Percentiles rank a stretch among this genome's conserved stretches.
Evolutionary conservation across 2,113 vertebrate species (phyloP).

Genomic region (Zeus faber): DNA sequence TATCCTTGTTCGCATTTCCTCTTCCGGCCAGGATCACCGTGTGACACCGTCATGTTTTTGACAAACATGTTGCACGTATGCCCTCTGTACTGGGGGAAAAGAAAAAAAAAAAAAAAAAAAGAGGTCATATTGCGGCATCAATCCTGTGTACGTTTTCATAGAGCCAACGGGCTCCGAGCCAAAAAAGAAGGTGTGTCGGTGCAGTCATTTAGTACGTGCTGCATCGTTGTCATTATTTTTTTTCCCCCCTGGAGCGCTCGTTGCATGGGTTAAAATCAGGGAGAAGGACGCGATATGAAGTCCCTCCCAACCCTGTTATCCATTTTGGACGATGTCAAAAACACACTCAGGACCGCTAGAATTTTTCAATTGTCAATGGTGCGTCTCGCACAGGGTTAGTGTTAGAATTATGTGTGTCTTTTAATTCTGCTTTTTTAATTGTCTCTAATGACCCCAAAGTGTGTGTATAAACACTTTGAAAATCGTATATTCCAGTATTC

Average conservation of each 20-base stretch:
- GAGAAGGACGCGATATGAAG: slow-evolving; percentile 35
- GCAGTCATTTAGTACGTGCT: slow-evolving; percentile 53
- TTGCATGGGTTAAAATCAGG: slow-evolving; percentile 52
- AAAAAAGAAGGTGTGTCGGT: slow-evolving; percentile 68
- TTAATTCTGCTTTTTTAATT: too few species aligned
- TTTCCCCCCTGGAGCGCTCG: slow-evolving; percentile 54
- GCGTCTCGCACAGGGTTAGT: too few species aligned
- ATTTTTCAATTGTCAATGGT: too few species aligned
- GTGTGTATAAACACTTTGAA: too few species aligned
- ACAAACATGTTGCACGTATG: slow-evolving; percentile 58
- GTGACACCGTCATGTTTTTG: slow-evolving; percentile 51
- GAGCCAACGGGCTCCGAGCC: slow-evolving; percentile 54
- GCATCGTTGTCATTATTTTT: slow-evolving; percentile 57
- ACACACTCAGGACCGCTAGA: too few species aligned
- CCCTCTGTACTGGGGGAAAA: slow-evolving; percentile 43
- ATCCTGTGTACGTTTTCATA: slow-evolving; percentile 69
- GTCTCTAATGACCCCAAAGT: too few species aligned
- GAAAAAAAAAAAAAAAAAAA: slow-evolving; percentile 11
- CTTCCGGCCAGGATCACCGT: slow-evolving; percentile 32
- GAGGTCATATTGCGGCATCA: slow-evolving; percentile 65
- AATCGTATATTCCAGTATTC: too few species aligned
- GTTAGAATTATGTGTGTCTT: too few species aligned
- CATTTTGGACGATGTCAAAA: slow-evolving; percentile 4
- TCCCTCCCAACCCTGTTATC: slow-evolving; percentile 44
- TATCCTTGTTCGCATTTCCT: slow-evolving; percentile 37